phyloP scores from a whole-genome alignment of 2,797 vertebrate genomes.

The Eulemur mongoz region DNA sequence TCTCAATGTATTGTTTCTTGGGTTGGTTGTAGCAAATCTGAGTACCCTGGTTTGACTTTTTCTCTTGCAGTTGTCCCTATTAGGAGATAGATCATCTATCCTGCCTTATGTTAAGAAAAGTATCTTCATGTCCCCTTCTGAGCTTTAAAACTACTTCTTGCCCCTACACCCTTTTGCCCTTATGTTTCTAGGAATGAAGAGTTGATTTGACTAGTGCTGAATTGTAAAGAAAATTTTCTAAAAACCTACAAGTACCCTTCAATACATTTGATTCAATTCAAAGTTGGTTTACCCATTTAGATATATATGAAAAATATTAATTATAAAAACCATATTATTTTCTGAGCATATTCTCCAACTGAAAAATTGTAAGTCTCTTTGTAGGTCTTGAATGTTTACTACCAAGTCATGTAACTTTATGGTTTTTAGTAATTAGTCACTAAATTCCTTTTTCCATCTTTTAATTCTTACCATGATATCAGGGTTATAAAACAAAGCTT shows the following conservation, averaged over 20 bases:
- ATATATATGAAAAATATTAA: not conserved
- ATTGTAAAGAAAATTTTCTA: not conserved
- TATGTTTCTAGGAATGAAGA: not conserved
- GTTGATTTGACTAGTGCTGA: not conserved
- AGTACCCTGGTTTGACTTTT: not conserved
- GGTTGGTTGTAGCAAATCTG: not conserved
- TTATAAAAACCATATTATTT: not conserved
- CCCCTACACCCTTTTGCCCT: not conserved
- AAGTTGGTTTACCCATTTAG: conserved; percentile 15
- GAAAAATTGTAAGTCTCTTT: not conserved
- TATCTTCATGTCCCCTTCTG: not conserved
- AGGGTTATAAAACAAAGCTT: not conserved
- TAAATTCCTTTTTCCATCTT: not conserved
- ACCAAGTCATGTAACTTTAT: conserved; percentile 27
- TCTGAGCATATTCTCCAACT: not conserved
- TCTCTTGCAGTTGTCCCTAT: not conserved
- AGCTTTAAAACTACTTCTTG: not conserved
- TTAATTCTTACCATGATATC: conserved; percentile 31
- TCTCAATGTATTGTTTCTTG: not conserved
- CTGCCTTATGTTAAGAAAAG: not conserved
- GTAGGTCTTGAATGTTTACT: not conserved
- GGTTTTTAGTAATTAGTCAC: conserved; percentile 37
- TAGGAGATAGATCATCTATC: not conserved
- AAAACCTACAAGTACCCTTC: not conserved
- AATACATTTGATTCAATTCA: not conserved